Evolutionary conservation across 2,888 invertebrate genomes (phyloP).

Genomic region (Eupithecia dodoneata): DNA sequence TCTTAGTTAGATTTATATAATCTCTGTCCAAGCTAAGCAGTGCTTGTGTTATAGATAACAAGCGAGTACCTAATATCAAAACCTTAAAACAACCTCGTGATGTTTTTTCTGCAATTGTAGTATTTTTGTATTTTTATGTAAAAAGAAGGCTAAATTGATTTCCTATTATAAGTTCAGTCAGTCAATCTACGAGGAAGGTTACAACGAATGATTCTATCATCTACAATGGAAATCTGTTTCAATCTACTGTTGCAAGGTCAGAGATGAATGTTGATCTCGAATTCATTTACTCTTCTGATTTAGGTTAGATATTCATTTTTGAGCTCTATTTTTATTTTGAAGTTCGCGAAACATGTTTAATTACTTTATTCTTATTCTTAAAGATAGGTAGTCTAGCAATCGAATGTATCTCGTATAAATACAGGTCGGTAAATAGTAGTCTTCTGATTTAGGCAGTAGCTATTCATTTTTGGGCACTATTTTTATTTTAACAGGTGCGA

Average conservation of each 20-base stretch:
- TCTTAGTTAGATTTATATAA: too few species aligned
- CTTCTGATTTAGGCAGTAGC: background rate
- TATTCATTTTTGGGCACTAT: too few species aligned
- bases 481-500: too few species aligned
- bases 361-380: too few species aligned
- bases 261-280: conserved; percentile 27
- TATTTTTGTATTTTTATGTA: background rate
- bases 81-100: too few species aligned
- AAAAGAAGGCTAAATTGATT: background rate
- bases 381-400: too few species aligned
- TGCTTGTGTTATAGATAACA: too few species aligned
- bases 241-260: conserved; percentile 30
- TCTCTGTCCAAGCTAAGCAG: too few species aligned
- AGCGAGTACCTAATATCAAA: background rate
- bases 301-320: background rate
- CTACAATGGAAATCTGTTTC: background rate
- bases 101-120: background rate
- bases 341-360: too few species aligned
- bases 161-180: background rate
- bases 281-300: background rate
- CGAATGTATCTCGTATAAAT: too few species aligned
- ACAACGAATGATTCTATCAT: background rate
- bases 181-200: conserved; percentile 1
- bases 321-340: too few species aligned
- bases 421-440: background rate